These are phyloP conservation scores for Amiota mariae DNA, from an alignment of 2,888 invertebrate genomes.

Conservation along the genomic window DNA sequence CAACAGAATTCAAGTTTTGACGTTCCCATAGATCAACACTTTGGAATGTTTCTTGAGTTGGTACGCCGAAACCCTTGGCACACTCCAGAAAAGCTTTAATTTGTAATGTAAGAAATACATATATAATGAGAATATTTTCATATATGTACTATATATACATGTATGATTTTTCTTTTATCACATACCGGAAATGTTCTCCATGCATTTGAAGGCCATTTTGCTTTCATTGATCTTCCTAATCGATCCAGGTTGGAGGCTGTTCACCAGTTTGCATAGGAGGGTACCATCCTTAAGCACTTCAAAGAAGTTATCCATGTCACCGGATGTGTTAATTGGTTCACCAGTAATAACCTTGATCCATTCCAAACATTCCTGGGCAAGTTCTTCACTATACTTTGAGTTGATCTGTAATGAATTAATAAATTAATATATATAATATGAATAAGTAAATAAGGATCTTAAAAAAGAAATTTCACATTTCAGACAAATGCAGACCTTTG, in stretches of 20 bases:
- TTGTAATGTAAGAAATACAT: no score
- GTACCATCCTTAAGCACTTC: conserved; percentile 92
- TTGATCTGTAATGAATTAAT: conserved; percentile 83
- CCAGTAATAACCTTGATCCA: conserved; percentile 92
- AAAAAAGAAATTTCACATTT: background rate
- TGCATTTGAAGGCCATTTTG: conserved; percentile 96
- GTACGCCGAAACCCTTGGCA: conserved; percentile 89
- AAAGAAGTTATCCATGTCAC: conserved; percentile 95
- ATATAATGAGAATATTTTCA: background rate
- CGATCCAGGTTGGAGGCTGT: conserved; percentile 87
- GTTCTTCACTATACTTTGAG: conserved; percentile 96
- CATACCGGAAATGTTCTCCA: conserved; percentile 93
- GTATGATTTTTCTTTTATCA: conserved; percentile 7
- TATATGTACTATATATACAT: background rate
- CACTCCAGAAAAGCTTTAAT: conserved; percentile 84
- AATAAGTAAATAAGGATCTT: background rate
- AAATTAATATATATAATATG: background rate
- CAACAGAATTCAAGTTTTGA: conserved; percentile 96
- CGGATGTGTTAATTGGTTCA: conserved; percentile 88
- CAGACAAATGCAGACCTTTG: conserved; percentile 4
- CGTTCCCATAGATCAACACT: conserved; percentile 98
- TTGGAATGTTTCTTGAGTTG: conserved; percentile 95
- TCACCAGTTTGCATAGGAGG: conserved; percentile 91
- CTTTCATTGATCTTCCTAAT: conserved; percentile 94
- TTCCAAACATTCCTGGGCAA: conserved; percentile 92